Base-by-base conservation (phyloP, 2,888 invertebrate species). In the Colostygia pectinataria region DNA sequence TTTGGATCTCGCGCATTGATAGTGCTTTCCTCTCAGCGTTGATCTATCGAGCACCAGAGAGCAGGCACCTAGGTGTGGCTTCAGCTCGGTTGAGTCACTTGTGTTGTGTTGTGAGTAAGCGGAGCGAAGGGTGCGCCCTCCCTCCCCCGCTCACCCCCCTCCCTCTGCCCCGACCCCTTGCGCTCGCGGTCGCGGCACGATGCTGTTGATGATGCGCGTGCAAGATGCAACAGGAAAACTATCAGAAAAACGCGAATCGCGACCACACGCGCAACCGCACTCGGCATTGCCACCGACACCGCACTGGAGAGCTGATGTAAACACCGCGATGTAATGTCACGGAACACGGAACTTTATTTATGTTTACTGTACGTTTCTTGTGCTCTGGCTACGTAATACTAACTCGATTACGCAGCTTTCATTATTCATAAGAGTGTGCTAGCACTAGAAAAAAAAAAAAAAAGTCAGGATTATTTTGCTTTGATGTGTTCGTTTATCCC, bases 21-120 rank as follows among this genome's bases (percentile, higher is more conserved):
- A n/a, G n/a, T n/a, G n/a, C n/a, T 36, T 12, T 24, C 24, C 23
- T 23, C 13, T 36, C 13, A 24, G 24, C 13, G 23, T 36, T 36
- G 23, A 34, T 34, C 23, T 23, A 56, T 42, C 48, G 61, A 49
- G 27, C 28, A 47, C 2, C 6, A 33, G 1, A 10, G 18, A 12
- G 33, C 20, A 36, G 9, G 1, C 13, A 8, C 12, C 13, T 23
- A 5, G 34, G 34, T n/a, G 40, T 31, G 9, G 13, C 23, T 31
- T 23, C 8, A 18, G 31, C 5, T 1, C 40, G 13, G 20, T n/a
- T 33, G 42, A 33, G 33, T 42, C 33, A 42, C 25, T 18, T 25
- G 23, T 8, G 15, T 37, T n/a, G n/a, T n/a, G n/a, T n/a, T n/a
- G n/a, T n/a, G 37, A 37, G 28, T 15, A 15, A 25, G 31, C 14